Evolutionary conservation across 2,113 vertebrate species (phyloP), one percentile per base, ranked within the genome.

Genomic region (Chloroceryle aenea): DNA sequence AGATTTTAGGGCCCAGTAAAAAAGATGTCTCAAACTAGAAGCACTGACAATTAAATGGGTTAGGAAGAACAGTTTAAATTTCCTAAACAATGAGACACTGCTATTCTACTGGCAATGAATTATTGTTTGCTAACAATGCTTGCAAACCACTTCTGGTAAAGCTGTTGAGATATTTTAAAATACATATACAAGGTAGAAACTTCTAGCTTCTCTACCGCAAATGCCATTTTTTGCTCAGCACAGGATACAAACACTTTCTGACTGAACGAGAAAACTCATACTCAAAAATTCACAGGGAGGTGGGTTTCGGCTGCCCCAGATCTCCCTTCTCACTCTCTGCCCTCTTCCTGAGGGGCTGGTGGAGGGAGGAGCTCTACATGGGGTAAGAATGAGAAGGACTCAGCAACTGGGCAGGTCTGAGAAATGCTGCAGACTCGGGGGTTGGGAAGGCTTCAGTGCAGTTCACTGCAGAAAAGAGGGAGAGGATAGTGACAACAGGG

Each of bases 311-410:
- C 22, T 63, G 23, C 30, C 55, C 56, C 5, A 7, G 16, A 9
- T 26, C 16, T n/a, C 27, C 11, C 10, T 64, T 52, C 26, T 86
- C 26, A 78, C 7, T 11, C 18, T 69, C 27, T 48, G 16, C 1
- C 6, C 12, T 18, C 20, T 50, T 4, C 12, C 55, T 5, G 5
- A 8, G 7, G 16, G 47, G 12, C 32, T 68, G 38, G 36, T 0
- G 0, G 2, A 62, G 13, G 4, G 19, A 7, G 7, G 48, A 76
- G 27, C 18, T 9, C 7, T 19, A 5, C 0, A 0, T 1, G 2
- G 23, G 32, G 4, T n/a, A 63, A 72, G 25, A 72, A 56, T 0
- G 1, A 47, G 40, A 32, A 40, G 6, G 20, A 30, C 94, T 38
- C 2, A 62, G 22, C 69, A 87, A 61, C 7, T 1, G 3, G 55